These are phyloP conservation scores for Melanotaenia pygmaea DNA, from an alignment of 2,797 vertebrate genomes.

Conservation along the genomic window DNA sequence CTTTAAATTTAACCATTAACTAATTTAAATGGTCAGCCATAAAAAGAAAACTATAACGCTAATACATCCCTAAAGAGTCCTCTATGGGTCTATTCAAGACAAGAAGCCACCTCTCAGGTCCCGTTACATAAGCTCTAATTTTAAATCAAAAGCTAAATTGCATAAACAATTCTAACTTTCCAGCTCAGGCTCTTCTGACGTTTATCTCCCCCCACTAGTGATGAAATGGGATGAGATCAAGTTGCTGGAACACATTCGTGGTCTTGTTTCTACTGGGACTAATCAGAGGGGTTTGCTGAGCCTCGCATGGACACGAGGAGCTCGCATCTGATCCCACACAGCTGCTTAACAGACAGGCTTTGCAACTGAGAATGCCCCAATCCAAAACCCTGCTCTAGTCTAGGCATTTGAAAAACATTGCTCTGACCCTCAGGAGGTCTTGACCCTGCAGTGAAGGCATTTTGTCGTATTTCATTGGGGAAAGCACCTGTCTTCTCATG, in stretches of 20 bases:
- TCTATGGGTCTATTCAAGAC: not conserved
- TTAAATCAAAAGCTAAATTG: constrained; percentile 21
- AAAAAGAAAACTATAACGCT: not conserved
- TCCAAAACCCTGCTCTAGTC: constrained; percentile 35
- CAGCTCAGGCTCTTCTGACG: constrained; percentile 65
- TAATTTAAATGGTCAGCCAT: not conserved
- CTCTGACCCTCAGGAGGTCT: constrained; percentile 67
- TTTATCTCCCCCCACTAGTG: constrained; percentile 55
- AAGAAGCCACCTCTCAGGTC: constrained; percentile 19
- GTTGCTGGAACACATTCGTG: constrained; percentile 76
- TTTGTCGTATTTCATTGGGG: constrained; percentile 46
- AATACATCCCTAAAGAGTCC: not conserved
- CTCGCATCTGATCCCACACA: constrained; percentile 77
- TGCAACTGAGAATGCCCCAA: constrained; percentile 58
- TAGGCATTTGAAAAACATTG: constrained; percentile 76
- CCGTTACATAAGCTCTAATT: constrained; percentile 16
- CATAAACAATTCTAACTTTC: constrained; percentile 71
- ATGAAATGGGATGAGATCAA: constrained; percentile 77
- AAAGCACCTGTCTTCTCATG: constrained; percentile 60
- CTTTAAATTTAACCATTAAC: not conserved
- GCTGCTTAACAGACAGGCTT: constrained; percentile 74
- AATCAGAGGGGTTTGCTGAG: constrained; percentile 74
- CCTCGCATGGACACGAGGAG: constrained; percentile 66
- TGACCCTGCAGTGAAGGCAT: constrained; percentile 63
- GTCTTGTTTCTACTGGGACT: constrained; percentile 77